Evolutionary conservation across 1,140 invertebrate genomes (phyloP).

Genomic region (Latrodectus geometricus): DNA sequence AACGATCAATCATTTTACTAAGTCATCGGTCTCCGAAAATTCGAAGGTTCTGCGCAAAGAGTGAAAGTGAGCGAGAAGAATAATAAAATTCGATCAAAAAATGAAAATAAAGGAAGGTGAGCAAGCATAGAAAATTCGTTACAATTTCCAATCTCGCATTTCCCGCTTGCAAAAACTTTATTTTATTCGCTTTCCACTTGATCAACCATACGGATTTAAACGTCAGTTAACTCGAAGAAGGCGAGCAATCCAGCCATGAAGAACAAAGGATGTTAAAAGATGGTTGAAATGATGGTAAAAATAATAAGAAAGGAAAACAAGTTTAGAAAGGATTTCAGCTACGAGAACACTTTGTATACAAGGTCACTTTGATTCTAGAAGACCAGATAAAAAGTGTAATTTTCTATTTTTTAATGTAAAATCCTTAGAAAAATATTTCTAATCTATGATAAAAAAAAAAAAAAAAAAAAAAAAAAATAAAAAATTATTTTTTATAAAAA

Average conservation of each 20-base stretch:
- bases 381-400: no score
- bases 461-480: no score
- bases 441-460: no score
- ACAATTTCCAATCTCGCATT: background rate
- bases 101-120: background rate
- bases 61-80: constrained; percentile 19
- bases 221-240: constrained; percentile 8
- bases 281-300: background rate
- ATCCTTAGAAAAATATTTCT: no score
- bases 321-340: no score
- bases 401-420: no score
- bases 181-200: constrained; percentile 35
- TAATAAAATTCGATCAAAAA: background rate
- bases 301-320: no score
- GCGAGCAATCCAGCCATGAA: background rate
- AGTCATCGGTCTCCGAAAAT: no score
- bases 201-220: constrained; percentile 32
- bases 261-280: background rate
- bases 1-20: background rate
- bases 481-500: no score
- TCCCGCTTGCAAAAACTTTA: background rate
- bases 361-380: no score
- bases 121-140: background rate
- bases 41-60: background rate
- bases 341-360: no score